Base-by-base conservation (phyloP, 2,113 vertebrate genomes). In the Puntigrus tetrazona region DNA sequence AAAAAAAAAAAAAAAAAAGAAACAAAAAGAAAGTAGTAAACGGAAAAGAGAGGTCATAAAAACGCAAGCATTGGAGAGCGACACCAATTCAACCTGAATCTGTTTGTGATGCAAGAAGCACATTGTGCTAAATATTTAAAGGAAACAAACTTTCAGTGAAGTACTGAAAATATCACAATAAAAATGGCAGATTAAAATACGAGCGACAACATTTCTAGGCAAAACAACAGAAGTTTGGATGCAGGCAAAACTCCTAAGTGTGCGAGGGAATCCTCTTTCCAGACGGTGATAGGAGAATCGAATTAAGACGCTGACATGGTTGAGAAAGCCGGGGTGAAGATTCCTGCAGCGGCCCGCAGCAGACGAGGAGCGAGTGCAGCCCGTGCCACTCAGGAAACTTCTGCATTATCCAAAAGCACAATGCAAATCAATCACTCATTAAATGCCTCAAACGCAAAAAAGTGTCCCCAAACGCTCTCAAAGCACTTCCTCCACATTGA, bases 111-210 rank as follows among this genome's bases (percentile, higher is more conserved):
- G 81, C 89, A 87, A 90, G 90, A 88, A 91, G 89, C 92, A 92
- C 89, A 91, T 87, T 93, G 92, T 92, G 90, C 90, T 88, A 88
- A 88, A 87, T 90, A 91, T 86, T 86, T 85, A 89, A 90, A 75
- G 91, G 86, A 75, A 90, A 90, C 81, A 90, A 91, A 83, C 95
- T 96, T 96, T 95, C 96, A 96, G 95, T 94, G 91, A 93, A 92
- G 91, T 94, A 96, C 96, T 97, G 96, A 96, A 96, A 97, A 96
- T 96, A 94, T 88, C 96, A 96, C 94, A 94, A 95, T 92, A 95
- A 95, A 95, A 95, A 94, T 92, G 93, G 95, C 94, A 94, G 94
- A 93, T 95, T 95, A 95, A 96, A 96, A 95, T 94, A 96, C 93
- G 91, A 94, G 95, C 84, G 91, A 94, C 90, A 93, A 95, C 92